phyloP scores from a whole-genome alignment of 64 coral and sea anemone genomes.

The Trachythela sp. region DNA sequence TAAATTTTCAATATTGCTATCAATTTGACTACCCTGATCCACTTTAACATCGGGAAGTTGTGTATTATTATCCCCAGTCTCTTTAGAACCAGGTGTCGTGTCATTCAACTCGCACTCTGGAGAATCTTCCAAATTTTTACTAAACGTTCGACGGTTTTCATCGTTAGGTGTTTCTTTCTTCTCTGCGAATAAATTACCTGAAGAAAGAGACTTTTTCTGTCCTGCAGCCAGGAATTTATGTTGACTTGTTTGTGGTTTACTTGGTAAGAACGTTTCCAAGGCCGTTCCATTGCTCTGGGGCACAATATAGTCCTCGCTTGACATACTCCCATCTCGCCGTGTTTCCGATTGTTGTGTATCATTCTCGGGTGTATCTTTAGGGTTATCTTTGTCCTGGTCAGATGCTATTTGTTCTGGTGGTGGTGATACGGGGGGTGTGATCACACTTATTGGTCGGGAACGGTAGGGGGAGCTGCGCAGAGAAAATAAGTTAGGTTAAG shows the following conservation, averaged over 20 bases:
- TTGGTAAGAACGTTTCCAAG: neutral
- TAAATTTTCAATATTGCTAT: neutral
- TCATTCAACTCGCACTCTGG: neutral
- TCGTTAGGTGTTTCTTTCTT: neutral
- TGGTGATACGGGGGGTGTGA: constrained; percentile 5
- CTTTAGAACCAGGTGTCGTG: neutral
- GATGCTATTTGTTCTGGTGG: neutral
- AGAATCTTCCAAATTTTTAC: neutral
- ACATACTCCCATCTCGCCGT: neutral
- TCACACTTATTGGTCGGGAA: neutral
- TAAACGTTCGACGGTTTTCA: neutral
- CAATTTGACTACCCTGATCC: neutral
- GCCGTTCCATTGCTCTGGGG: neutral
- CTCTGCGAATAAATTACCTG: neutral
- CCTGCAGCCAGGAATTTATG: neutral
- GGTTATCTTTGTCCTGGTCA: neutral
- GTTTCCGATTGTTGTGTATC: neutral
- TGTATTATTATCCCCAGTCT: neutral
- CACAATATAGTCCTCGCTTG: neutral
- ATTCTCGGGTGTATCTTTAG: neutral
- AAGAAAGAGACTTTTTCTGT: neutral
- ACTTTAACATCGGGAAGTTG: neutral
- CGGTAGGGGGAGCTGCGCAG: neutral
- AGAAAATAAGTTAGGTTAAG: neutral
- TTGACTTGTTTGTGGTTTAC: constrained; percentile 4